Evolutionary conservation across 2,113 vertebrate species (phyloP).

Genomic region (Phocoena phocoena): DNA sequence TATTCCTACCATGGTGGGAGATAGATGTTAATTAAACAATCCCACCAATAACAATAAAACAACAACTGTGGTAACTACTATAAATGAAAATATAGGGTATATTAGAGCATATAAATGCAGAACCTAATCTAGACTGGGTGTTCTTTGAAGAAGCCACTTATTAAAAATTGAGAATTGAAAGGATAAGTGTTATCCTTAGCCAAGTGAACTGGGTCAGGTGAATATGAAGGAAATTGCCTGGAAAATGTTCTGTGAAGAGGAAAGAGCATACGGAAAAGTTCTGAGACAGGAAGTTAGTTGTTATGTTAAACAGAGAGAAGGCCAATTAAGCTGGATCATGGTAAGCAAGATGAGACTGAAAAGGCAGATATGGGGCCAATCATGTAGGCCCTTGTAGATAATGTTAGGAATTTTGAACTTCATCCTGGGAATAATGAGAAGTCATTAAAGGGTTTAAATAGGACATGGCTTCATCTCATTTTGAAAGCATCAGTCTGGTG

Average conservation of each 20-base stretch:
- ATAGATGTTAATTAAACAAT: constrained; percentile 7
- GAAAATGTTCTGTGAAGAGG: neutral
- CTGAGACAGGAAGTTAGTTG: neutral
- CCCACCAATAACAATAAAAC: neutral
- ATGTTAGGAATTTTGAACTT: constrained; percentile 7
- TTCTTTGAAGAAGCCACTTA: constrained; percentile 11
- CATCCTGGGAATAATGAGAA: neutral
- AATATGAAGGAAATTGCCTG: neutral
- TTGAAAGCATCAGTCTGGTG: constrained; percentile 3
- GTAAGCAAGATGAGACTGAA: neutral
- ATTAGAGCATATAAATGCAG: neutral
- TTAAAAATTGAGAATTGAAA: constrained; percentile 22
- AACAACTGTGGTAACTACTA: constrained; percentile 1
- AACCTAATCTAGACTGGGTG: neutral
- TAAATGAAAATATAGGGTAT: neutral
- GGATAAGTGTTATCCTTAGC: neutral
- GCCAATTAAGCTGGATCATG: neutral
- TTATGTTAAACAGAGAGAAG: constrained; percentile 14
- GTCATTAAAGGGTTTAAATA: neutral
- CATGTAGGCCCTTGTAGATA: neutral
- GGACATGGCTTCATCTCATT: neutral
- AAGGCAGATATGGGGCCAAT: neutral
- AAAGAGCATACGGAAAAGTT: neutral
- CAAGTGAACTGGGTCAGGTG: neutral
- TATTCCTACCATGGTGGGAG: neutral